Conservation (phyloP, 1,140 invertebrate species). For the Heterodera carotae region DNA sequence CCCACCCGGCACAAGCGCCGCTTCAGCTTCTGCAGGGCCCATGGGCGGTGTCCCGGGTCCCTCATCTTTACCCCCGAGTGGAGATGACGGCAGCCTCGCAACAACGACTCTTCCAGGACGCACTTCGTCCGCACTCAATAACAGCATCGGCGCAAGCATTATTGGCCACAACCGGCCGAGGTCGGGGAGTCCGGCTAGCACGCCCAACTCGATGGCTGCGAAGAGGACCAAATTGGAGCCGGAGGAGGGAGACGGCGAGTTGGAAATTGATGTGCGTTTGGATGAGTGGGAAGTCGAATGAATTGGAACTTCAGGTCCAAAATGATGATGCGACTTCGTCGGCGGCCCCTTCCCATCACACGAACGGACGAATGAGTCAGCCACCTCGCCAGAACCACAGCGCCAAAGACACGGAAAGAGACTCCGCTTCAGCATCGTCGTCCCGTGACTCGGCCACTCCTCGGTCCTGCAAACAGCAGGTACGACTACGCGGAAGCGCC, state of each 20-base stretch:
- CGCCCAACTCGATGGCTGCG: constrained; percentile 30
- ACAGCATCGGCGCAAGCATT: not conserved
- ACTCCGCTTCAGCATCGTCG: constrained; percentile 43
- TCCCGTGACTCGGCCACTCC: constrained; percentile 52
- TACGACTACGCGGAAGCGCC: too few relatives aligned
- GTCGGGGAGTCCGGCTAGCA: constrained; percentile 22
- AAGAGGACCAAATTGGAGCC: constrained; percentile 58
- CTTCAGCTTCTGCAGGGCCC: not conserved
- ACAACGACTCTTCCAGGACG: constrained; percentile 25
- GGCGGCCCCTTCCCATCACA: constrained; percentile 31
- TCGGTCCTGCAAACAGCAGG: constrained; percentile 46
- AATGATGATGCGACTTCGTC: constrained; percentile 47
- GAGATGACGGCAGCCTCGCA: constrained; percentile 9
- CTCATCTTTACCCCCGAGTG: constrained; percentile 19
- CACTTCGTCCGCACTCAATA: constrained; percentile 23
- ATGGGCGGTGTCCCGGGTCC: not conserved
- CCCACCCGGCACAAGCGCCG: not conserved
- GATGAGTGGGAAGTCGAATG: constrained; percentile 38
- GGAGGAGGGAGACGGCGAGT: constrained; percentile 60
- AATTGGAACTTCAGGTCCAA: constrained; percentile 32
- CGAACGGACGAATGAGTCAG: constrained; percentile 36
- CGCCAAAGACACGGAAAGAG: constrained; percentile 45
- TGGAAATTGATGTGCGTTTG: constrained; percentile 59
- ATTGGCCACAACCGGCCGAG: constrained; percentile 7
- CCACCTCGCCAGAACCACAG: constrained; percentile 29